phyloP scores from a whole-genome alignment of 2,113 vertebrate species.

The Megaleporinus macrocephalus region DNA sequence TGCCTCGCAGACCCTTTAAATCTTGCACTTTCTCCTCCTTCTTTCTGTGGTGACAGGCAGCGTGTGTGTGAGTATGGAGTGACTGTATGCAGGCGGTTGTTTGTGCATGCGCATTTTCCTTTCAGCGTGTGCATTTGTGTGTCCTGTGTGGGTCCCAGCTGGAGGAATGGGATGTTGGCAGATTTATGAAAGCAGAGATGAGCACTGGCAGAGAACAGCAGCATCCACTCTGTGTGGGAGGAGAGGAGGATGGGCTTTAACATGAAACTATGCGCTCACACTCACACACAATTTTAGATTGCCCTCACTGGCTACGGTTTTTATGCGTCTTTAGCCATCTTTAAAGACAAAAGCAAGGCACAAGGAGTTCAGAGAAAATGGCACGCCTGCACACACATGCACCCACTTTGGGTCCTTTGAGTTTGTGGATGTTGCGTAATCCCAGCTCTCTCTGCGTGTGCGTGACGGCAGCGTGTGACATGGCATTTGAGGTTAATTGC shows the following conservation, averaged over 20 bases:
- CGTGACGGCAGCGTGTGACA: background rate
- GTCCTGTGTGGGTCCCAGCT: background rate
- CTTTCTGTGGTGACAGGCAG: constrained; percentile 38
- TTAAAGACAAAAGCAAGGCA: background rate
- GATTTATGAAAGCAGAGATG: constrained; percentile 46
- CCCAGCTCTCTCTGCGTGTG: background rate
- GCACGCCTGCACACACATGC: background rate
- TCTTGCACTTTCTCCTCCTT: background rate
- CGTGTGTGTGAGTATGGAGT: background rate
- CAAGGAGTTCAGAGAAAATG: background rate
- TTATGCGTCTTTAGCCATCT: background rate
- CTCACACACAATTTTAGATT: background rate
- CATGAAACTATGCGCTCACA: constrained; percentile 5
- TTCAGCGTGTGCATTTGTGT: constrained; percentile 32
- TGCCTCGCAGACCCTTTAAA: background rate
- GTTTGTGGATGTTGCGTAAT: constrained; percentile 21
- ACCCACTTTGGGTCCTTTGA: background rate
- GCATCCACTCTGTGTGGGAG: constrained; percentile 60
- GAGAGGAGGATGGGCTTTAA: constrained; percentile 38
- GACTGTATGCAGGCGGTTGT: background rate
- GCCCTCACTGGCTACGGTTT: background rate
- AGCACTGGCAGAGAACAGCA: constrained; percentile 50
- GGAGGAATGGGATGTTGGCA: constrained; percentile 50
- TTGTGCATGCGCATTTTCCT: background rate
- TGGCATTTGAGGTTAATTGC: constrained; percentile 49